Evolutionary conservation across 2,797 vertebrate genomes (phyloP).

Genomic region (Poecilia picta): DNA sequence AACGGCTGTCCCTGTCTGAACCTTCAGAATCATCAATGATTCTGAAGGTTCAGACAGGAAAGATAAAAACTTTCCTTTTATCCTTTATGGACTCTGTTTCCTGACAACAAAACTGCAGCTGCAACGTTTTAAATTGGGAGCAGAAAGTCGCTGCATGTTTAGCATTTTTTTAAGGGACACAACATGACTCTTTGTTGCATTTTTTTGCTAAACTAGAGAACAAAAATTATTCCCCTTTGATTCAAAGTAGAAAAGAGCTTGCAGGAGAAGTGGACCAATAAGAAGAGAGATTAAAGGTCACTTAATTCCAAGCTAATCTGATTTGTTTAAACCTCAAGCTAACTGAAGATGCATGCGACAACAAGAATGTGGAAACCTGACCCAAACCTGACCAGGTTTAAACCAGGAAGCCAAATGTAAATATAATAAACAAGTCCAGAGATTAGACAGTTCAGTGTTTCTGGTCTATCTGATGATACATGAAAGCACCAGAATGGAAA

Average conservation of each 20-base stretch:
- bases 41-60: too few species aligned
- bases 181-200: not conserved
- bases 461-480: not conserved
- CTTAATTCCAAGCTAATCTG: not conserved
- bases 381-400: not conserved
- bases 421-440: not conserved
- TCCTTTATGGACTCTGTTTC: too few species aligned
- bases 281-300: not conserved
- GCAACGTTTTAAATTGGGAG: not conserved
- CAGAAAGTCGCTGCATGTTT: not conserved
- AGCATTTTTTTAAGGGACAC: not conserved
- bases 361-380: constrained; percentile 1
- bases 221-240: not conserved
- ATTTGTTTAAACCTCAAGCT: not conserved
- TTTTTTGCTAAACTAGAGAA: not conserved
- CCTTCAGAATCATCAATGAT: not conserved
- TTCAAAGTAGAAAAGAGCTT: not conserved
- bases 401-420: not conserved
- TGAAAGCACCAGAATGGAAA: not conserved
- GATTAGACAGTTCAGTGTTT: not conserved
- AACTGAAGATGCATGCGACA: not conserved
- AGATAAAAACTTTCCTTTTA: not conserved
- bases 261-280: not conserved
- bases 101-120: not conserved
- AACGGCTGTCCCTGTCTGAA: not conserved